Conservation (phyloP, 2,888 invertebrate species). For the Ectemnius continuus region DNA sequence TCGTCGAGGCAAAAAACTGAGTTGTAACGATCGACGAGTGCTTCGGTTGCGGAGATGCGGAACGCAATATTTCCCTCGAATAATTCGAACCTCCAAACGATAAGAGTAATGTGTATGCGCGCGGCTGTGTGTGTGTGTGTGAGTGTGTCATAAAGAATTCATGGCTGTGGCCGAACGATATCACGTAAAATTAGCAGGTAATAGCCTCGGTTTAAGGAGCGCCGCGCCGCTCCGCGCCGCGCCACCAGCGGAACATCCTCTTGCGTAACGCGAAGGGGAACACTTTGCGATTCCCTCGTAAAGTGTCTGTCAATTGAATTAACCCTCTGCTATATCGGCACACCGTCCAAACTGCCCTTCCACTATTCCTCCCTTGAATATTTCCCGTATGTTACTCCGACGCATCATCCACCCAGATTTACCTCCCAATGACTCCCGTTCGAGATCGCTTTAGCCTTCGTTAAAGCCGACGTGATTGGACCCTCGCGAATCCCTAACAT, state of each 20-base stretch:
- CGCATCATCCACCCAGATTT: no score
- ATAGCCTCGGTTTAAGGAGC: not conserved
- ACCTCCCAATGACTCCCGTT: no score
- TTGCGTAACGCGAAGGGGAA: not conserved
- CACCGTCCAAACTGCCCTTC: not conserved
- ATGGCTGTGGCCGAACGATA: not conserved
- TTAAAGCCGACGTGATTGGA: no score
- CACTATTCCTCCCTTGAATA: not conserved
- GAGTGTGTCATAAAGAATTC: not conserved
- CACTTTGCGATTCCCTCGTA: not conserved
- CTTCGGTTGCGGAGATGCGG: no score
- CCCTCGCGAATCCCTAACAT: no score
- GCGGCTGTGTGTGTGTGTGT: no score
- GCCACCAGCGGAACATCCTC: not conserved
- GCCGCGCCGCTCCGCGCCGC: not conserved
- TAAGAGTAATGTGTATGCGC: no score
- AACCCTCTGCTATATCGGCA: not conserved
- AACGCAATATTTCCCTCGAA: no score
- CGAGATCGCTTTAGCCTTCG: no score
- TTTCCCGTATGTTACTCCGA: not conserved
- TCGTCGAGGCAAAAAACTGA: no score
- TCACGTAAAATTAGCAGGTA: not conserved
- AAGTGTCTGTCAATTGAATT: constrained; percentile 5
- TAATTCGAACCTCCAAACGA: no score
- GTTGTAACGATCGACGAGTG: no score